Conservation (phyloP, 1,140 invertebrate species). For the Neodiprion virginianus region DNA sequence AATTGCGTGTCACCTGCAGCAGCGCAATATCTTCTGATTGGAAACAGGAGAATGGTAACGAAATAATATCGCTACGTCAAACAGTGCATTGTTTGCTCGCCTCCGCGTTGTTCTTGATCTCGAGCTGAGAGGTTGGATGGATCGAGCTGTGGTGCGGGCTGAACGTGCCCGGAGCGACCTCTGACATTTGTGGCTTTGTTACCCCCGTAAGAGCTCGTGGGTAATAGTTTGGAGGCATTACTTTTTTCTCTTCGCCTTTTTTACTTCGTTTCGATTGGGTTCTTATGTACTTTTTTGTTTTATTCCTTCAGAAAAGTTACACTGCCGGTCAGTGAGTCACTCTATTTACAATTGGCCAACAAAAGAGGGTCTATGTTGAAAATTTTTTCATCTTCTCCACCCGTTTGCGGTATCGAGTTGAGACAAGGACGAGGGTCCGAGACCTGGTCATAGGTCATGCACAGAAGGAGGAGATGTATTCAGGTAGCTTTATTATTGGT, state of each 20-base stretch:
- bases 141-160: not conserved
- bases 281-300: too few species aligned
- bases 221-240: too few species aligned
- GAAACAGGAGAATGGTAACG: not conserved
- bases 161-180: not conserved
- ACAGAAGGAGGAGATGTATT: constrained; percentile 5
- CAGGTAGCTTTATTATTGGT: constrained; percentile 29
- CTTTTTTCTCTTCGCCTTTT: too few species aligned
- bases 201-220: not conserved
- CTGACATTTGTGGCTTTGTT: not conserved
- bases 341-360: too few species aligned
- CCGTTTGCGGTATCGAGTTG: not conserved
- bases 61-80: not conserved
- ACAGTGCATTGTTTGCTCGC: not conserved
- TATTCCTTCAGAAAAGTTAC: too few species aligned
- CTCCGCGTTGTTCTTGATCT: not conserved
- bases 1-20: too few species aligned
- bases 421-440: not conserved
- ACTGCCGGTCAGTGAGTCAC: too few species aligned
- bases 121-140: not conserved
- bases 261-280: too few species aligned
- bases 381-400: too few species aligned
- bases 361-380: too few species aligned
- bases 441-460: constrained; percentile 1
- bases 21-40: too few species aligned